phyloP scores from a whole-genome alignment of 2,797 vertebrate species.

The Crocidura indochinensis region DNA sequence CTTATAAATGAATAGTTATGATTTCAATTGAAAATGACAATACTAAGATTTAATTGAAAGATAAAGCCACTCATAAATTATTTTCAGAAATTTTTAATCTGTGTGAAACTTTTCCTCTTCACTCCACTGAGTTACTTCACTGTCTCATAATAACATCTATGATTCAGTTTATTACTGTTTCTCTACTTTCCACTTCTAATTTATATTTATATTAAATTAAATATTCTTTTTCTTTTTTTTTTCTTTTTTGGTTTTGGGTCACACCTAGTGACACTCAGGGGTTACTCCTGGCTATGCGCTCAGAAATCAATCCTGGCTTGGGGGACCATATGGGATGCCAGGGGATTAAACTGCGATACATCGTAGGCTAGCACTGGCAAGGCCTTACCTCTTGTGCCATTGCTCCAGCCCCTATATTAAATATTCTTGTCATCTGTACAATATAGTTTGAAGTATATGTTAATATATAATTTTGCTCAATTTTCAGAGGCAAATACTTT shows the following conservation, averaged over 20 bases:
- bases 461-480: background rate
- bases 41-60: background rate
- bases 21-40: conserved; percentile 16
- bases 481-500: background rate
- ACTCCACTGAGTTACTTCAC: background rate
- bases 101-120: background rate
- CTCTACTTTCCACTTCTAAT: background rate
- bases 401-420: background rate
- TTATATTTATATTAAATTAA: background rate
- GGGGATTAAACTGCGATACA: too few species aligned
- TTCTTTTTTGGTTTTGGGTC: too few species aligned
- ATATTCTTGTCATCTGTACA: background rate
- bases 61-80: background rate
- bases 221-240: background rate
- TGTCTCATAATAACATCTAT: background rate
- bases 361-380: too few species aligned
- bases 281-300: too few species aligned
- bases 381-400: too few species aligned
- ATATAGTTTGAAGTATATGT: background rate
- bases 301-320: too few species aligned
- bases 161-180: background rate
- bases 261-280: too few species aligned
- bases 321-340: too few species aligned
- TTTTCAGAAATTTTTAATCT: background rate
- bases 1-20: background rate